Evolutionary conservation across 2,113 vertebrate species (phyloP), one percentile per base, ranked within the genome.

Genomic region (Ammodytes dubius): DNA sequence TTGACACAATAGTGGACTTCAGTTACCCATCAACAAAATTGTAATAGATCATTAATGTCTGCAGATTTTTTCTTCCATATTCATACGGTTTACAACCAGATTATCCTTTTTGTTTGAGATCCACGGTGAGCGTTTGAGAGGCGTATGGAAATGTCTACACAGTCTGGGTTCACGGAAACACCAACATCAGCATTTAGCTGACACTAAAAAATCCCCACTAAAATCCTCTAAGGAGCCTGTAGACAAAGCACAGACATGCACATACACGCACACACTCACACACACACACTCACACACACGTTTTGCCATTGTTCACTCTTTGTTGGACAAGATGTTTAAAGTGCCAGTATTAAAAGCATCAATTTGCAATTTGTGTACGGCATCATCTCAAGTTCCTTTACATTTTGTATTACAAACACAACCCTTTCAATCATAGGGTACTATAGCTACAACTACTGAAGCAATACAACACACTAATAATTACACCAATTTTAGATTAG

Each of bases 121-220:
- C 60, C 45, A 58, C 4, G 35, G 63, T 14, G 14, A 79, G 82
- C 66, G 77, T 90, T 77, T 81, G 75, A 70, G 60, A 0, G 40
- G 47, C 75, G 0, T 74, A 82, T 88, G 82, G 82, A 90, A 90
- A 90, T 89, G 83, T 84, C 75, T 79, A 74, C 60, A 53, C 68
- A n/a, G n/a, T 65, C 77, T 86, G 86, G 66, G 77, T 79, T 76
- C 46, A 74, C 45, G 70, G 66, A 89, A 91, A 88, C 65, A 68
- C 68, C 64, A 67, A 66, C 86, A 83, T 93, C 92, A 91, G 92
- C 90, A 75, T 76, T 88, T 50, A 76, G 59, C 80, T 74, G 75
- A 85, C 83, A 89, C 82, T 79, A 83, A 68, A 85, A 81, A 87
- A 65, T 82, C 88, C 88, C 79, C 50, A 27, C 75, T 35, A 35